These are phyloP conservation scores for Zygogramma bicolorata DNA, from an alignment of 2,888 invertebrate species.

Conservation along the genomic window DNA sequence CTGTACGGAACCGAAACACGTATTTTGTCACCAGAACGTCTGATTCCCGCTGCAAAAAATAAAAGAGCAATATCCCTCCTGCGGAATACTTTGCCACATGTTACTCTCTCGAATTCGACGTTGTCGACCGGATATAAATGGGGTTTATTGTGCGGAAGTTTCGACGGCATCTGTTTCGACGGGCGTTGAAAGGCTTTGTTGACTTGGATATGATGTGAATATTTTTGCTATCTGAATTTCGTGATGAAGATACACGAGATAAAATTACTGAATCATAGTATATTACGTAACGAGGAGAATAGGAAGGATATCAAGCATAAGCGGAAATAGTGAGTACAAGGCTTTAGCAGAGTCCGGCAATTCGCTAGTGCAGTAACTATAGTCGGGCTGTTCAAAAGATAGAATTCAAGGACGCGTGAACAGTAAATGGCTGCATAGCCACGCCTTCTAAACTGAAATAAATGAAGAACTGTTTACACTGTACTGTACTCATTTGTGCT, in stretches of 20 bases:
- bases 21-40: conserved; percentile 62
- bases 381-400: too few species aligned
- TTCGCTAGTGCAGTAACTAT: too few species aligned
- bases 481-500: too few species aligned
- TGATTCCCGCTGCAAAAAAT: conserved; percentile 52
- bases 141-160: conserved; percentile 38
- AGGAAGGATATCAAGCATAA: too few species aligned
- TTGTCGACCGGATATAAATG: conserved; percentile 40
- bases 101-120: conserved; percentile 29
- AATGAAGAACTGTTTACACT: too few species aligned
- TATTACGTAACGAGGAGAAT: too few species aligned
- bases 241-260: background rate
- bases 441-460: too few species aligned
- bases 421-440: too few species aligned
- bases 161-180: conserved; percentile 25
- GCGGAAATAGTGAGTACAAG: too few species aligned
- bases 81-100: conserved; percentile 31
- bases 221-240: background rate
- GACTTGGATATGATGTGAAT: background rate
- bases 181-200: background rate
- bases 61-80: conserved; percentile 38
- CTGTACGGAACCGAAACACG: conserved; percentile 63
- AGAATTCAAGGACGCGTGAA: too few species aligned
- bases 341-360: too few species aligned
- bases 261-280: background rate